Percentiles rank a stretch among this genome's conserved stretches.
phyloP scores from a whole-genome alignment of 2,888 invertebrate species.

The Rhagophthalmus giganteus region DNA sequence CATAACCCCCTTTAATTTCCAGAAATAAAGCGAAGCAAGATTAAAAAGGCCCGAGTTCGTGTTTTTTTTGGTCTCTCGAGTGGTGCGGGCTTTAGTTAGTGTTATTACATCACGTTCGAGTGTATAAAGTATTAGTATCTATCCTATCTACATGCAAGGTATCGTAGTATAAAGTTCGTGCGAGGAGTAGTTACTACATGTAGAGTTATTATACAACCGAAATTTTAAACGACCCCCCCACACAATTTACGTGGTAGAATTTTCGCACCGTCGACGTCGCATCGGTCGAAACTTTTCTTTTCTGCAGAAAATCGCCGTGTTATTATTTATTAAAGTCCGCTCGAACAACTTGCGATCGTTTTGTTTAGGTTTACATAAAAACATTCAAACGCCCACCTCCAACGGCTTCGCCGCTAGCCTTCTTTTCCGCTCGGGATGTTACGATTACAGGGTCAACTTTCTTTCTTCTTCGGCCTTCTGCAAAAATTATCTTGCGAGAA shows the following conservation, averaged over 20 bases:
- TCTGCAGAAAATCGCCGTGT: not conserved
- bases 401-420: conserved; percentile 51
- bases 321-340: not conserved
- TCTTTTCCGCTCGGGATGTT: conserved; percentile 50
- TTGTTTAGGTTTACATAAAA: conserved; percentile 18
- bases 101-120: not conserved
- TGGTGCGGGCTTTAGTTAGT: too few relatives aligned
- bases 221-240: too few relatives aligned
- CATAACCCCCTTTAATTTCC: too few relatives aligned
- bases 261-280: too few relatives aligned
- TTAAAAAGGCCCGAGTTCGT: not conserved
- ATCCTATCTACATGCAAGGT: too few relatives aligned
- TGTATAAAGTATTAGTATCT: not conserved
- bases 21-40: not conserved
- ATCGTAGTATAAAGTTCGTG: too few relatives aligned
- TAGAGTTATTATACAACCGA: too few relatives aligned
- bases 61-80: not conserved
- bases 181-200: too few relatives aligned
- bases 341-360: conserved; percentile 8
- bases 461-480: conserved; percentile 60
- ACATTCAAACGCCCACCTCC: conserved; percentile 48
- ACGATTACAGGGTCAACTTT: conserved; percentile 60
- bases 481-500: conserved; percentile 58
- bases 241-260: too few relatives aligned
- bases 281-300: too few relatives aligned